Conservation (phyloP, 1,140 invertebrate species). For the Phymorhynchus buccinoides region DNA sequence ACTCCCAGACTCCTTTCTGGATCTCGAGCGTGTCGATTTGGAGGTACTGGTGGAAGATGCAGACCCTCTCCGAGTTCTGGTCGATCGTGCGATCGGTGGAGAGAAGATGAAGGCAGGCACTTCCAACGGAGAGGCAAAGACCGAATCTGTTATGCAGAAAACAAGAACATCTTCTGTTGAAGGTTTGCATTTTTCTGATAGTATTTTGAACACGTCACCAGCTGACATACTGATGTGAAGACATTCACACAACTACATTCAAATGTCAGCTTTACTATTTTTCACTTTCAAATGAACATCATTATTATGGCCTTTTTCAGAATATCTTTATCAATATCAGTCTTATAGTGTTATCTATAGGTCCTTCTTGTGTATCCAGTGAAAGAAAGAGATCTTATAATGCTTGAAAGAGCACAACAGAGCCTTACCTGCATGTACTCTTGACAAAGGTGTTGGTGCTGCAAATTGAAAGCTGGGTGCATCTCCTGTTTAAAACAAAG, state of each 20-base stretch:
- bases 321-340: no score
- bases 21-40: background rate
- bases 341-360: background rate
- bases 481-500: background rate
- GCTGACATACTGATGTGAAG: no score
- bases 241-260: no score
- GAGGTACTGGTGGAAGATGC: background rate
- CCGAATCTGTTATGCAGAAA: background rate
- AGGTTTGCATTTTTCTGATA: no score
- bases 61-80: background rate
- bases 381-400: no score
- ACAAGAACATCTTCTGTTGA: no score
- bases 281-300: no score
- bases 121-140: background rate
- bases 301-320: no score
- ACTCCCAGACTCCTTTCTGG: background rate
- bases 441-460: conserved; percentile 10
- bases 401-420: background rate
- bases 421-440: background rate
- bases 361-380: no score
- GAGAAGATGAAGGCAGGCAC: conserved; percentile 1
- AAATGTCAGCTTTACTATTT: no score
- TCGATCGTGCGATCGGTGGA: background rate
- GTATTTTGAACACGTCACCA: no score
- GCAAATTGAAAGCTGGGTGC: conserved; percentile 22